A percentile compares a stretch with the other conserved stretches of the same genome.
phyloP scores from a whole-genome alignment of 2,888 invertebrate species.

The Spisula solida region DNA sequence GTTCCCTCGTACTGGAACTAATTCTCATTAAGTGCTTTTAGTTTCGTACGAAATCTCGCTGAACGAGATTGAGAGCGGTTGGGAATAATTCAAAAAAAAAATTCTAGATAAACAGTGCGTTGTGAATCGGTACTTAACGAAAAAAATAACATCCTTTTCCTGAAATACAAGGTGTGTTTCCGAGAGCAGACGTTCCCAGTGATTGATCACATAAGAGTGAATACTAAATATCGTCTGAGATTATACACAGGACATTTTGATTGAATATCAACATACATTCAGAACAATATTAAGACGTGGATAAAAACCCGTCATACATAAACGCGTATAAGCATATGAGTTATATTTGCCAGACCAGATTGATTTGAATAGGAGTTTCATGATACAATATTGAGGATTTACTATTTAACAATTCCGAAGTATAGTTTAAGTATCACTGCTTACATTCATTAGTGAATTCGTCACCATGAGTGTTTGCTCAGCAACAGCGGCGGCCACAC shows the following conservation, averaged over 20 bases:
- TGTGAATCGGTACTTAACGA: background rate
- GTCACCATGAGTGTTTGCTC: constrained; percentile 56
- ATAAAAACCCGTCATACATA: background rate
- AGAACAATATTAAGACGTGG: no score
- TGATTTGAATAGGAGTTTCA: background rate
- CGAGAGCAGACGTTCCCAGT: no score
- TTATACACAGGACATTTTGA: no score
- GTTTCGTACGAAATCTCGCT: no score
- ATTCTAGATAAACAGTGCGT: background rate
- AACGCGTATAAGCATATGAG: background rate
- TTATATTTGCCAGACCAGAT: background rate
- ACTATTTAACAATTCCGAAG: background rate
- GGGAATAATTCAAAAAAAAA: background rate
- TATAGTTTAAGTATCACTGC: background rate
- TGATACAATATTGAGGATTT: background rate
- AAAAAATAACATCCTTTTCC: no score
- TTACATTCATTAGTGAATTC: background rate
- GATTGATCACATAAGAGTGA: no score
- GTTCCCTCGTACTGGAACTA: background rate
- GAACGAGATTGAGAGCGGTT: background rate
- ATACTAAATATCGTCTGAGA: no score
- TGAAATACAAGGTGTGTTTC: no score
- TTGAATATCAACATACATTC: no score
- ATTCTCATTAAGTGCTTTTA: no score
- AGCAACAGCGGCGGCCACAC: constrained; percentile 60